Conservation (phyloP, 2,888 invertebrate species). For the Acanthosepion esculentum region DNA sequence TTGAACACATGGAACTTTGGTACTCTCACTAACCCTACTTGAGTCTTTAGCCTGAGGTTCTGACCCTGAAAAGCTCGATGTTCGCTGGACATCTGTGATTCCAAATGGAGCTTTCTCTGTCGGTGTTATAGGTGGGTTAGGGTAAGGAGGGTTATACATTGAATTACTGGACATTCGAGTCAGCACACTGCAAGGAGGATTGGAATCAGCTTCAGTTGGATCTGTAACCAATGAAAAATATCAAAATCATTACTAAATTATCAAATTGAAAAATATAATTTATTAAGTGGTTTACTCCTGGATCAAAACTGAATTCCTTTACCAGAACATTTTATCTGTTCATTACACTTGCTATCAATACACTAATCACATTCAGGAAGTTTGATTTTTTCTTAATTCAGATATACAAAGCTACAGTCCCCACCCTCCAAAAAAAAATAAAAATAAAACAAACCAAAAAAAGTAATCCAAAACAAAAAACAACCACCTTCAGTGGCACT, state of each 20-base stretch:
- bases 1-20: not conserved
- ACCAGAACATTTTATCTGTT: not conserved
- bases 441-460: no score
- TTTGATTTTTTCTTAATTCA: no score
- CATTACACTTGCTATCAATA: not conserved
- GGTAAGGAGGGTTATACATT: constrained; percentile 42
- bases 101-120: not conserved
- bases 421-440: no score
- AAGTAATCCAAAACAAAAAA: no score
- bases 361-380: no score
- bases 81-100: constrained; percentile 36
- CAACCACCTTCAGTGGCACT: no score
- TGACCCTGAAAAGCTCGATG: constrained; percentile 39
- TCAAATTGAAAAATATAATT: not conserved
- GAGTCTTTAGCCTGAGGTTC: constrained; percentile 35
- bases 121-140: constrained; percentile 25
- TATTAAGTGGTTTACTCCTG: not conserved
- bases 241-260: not conserved
- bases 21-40: not conserved
- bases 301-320: not conserved
- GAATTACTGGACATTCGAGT: constrained; percentile 47
- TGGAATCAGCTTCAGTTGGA: constrained; percentile 42
- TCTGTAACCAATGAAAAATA: not conserved
- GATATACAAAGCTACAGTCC: no score
- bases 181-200: constrained; percentile 24